phyloP scores from a whole-genome alignment of 2,113 vertebrate species.

The Condylura cristata region DNA sequence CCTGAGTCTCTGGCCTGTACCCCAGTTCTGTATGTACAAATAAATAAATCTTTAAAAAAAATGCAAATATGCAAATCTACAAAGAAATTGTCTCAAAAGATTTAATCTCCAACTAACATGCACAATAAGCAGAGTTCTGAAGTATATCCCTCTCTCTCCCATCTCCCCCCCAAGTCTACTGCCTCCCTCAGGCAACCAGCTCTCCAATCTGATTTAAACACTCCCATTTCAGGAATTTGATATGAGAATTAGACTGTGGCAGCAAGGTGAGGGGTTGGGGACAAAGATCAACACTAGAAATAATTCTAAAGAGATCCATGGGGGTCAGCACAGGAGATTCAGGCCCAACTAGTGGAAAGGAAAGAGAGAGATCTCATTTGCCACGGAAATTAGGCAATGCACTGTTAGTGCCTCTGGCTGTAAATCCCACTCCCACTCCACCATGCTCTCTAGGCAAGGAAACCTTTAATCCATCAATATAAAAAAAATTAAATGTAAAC shows the following conservation, averaged over 20 bases:
- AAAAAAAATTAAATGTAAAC: background rate
- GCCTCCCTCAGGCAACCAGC: background rate
- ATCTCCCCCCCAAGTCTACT: background rate
- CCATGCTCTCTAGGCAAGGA: background rate
- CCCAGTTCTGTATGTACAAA: too few relatives aligned
- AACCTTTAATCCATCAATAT: background rate
- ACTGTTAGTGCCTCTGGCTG: background rate
- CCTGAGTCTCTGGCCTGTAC: too few relatives aligned
- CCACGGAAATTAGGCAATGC: background rate
- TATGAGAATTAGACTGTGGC: background rate
- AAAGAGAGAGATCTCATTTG: background rate
- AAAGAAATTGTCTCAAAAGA: background rate
- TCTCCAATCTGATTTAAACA: background rate
- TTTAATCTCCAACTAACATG: background rate
- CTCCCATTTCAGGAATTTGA: background rate
- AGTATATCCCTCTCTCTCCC: too few relatives aligned
- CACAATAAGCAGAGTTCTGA: background rate
- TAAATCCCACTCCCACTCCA: background rate
- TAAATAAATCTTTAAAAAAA: too few relatives aligned
- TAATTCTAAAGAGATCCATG: background rate
- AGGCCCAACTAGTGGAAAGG: background rate
- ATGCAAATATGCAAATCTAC: background rate
- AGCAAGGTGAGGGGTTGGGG: background rate
- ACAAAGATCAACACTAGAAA: background rate
- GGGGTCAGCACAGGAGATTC: background rate